A percentile compares a stretch with the other conserved stretches of the same genome.
These are phyloP conservation scores for Pseudotriccus pelzelni DNA, from an alignment of 2,797 vertebrate genomes.

Conservation along the genomic window DNA sequence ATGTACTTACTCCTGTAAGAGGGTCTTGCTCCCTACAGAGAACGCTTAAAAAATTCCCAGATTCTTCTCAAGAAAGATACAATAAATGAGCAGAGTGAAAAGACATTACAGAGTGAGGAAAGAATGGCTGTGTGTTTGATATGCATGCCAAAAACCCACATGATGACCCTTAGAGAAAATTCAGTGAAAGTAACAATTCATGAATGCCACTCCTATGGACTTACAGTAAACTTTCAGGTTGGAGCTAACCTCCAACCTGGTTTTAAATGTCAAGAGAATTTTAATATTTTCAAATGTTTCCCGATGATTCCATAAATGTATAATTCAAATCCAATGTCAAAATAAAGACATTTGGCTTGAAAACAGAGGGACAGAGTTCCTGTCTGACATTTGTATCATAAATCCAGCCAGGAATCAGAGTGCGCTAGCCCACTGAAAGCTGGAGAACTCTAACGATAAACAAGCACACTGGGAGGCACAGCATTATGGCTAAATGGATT, in stretches of 20 bases:
- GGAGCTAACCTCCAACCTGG: not conserved
- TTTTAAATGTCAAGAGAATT: conserved; percentile 26
- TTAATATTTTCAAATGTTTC: conserved; percentile 56
- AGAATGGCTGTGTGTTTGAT: not conserved
- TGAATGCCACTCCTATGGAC: not conserved
- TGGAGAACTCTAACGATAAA: conserved; percentile 71
- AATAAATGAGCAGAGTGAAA: not conserved
- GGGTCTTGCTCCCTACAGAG: not conserved
- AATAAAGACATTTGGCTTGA: conserved; percentile 67
- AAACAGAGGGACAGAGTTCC: conserved; percentile 51
- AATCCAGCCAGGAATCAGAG: conserved; percentile 70
- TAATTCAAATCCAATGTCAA: conserved; percentile 66
- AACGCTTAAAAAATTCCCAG: not conserved
- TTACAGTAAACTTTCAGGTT: not conserved
- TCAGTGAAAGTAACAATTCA: not conserved
- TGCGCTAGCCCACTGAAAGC: conserved; percentile 57
- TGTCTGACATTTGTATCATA: conserved; percentile 71
- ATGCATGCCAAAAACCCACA: not conserved
- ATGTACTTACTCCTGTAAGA: not conserved
- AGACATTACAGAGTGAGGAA: not conserved
- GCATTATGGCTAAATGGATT: conserved; percentile 76
- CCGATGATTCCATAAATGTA: not conserved
- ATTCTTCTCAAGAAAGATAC: not conserved
- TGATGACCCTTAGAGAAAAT: not conserved
- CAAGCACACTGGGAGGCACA: conserved; percentile 70